Evolutionary conservation across 2,888 invertebrate species (phyloP), one percentile per base, ranked within the genome.

Genomic region (Sinotaia quadrata): DNA sequence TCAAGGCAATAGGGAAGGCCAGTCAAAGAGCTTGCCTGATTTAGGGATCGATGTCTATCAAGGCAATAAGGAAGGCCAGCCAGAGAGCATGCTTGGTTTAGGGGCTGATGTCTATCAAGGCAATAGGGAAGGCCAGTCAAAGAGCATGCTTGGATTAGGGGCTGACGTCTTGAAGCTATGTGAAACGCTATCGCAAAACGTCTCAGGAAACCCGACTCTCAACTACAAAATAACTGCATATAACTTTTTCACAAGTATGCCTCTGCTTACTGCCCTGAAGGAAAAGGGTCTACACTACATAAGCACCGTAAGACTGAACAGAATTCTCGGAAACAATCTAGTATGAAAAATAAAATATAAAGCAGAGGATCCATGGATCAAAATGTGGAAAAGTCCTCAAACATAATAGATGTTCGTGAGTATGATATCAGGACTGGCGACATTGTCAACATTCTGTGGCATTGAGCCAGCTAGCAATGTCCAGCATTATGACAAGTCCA

Each of bases 41-140:
- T n/a, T n/a, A n/a, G n/a, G n/a, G n/a, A n/a, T n/a, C n/a, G n/a
- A n/a, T n/a, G n/a, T n/a, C n/a, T n/a, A n/a, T n/a, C n/a, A n/a
- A n/a, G n/a, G n/a, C n/a, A n/a, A n/a, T n/a, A n/a, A n/a, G n/a
- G n/a, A n/a, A n/a, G n/a, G n/a, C n/a, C n/a, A n/a, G n/a, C n/a
- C n/a, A n/a, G n/a, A n/a, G n/a, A n/a, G n/a, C n/a, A n/a, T n/a
- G n/a, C n/a, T n/a, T n/a, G n/a, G n/a, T n/a, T n/a, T n/a, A n/a
- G 56, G 69, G 29, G 66, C 68, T 61, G 58, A 59, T 37, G 70
- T 69, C 3, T 72, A 73, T 44, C 59, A 63, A 61, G 65, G 63
- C 10, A 21, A 29, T 5, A 41, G 34, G 21, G 33, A 36, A 24
- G 47, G 0, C 31, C 34, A 34, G 18, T 54, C 56, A 34, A 60